Conservation (phyloP, 92 coral and sea anemone genomes). For the Montipora capitata region DNA sequence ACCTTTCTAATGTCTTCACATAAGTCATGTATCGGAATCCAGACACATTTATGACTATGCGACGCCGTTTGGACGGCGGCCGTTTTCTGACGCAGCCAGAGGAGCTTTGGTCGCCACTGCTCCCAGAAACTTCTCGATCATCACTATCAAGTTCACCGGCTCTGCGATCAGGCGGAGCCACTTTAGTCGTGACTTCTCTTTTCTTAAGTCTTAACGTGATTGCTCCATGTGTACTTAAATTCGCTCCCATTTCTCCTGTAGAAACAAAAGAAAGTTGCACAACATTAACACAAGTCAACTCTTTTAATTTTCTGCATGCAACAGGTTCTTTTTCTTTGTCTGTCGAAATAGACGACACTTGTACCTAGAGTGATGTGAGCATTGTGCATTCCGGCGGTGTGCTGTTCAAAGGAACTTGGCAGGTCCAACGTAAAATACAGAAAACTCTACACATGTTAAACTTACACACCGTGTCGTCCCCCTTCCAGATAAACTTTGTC, state of each 20-base stretch:
- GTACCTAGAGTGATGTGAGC: constrained; percentile 21
- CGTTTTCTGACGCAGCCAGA: constrained; percentile 10
- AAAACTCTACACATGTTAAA: neutral
- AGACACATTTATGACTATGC: constrained; percentile 91
- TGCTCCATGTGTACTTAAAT: constrained; percentile 62
- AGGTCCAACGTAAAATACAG: constrained; percentile 23
- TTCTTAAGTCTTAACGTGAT: constrained; percentile 50
- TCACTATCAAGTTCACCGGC: constrained; percentile 18
- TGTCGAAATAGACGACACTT: neutral
- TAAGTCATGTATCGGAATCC: constrained; percentile 95
- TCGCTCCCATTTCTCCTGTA: constrained; percentile 86
- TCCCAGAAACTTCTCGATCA: constrained; percentile 29
- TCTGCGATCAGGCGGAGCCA: constrained; percentile 18
- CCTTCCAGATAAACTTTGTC: neutral
- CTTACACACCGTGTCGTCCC: constrained; percentile 26
- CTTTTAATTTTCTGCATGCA: neutral
- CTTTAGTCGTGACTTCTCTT: constrained; percentile 40
- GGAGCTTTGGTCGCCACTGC: constrained; percentile 45
- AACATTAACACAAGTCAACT: constrained; percentile 11
- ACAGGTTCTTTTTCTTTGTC: constrained; percentile 21
- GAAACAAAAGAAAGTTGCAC: constrained; percentile 6
- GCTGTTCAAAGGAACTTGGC: neutral
- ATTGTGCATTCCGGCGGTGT: constrained; percentile 31
- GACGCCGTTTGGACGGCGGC: constrained; percentile 44
- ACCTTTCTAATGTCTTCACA: constrained; percentile 85